Evolutionary conservation across 2,888 invertebrate genomes (phyloP).

Genomic region (Pimpla rufipes): DNA sequence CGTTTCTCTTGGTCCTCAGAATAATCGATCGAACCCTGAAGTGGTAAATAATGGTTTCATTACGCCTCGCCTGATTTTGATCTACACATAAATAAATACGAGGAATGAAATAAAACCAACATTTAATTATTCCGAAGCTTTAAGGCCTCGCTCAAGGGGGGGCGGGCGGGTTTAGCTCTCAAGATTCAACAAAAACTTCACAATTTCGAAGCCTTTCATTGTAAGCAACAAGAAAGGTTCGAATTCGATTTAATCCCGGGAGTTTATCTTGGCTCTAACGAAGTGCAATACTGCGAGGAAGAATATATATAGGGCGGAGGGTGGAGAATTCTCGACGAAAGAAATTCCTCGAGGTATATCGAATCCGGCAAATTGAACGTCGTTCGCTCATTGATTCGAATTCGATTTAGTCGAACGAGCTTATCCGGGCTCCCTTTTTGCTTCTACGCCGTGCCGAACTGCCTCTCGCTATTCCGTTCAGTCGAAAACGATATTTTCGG

Average conservation of each 20-base stretch:
- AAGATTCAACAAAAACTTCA: slow-evolving; percentile 6
- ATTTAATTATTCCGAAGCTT: background rate
- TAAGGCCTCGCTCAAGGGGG: background rate
- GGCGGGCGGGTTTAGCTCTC: background rate
- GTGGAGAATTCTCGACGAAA: background rate
- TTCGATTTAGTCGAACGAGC: slow-evolving; percentile 34
- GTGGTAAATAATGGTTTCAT: no score
- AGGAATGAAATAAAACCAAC: background rate
- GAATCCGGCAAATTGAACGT: slow-evolving; percentile 22
- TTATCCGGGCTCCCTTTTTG: slow-evolving; percentile 3
- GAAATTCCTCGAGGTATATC: slow-evolving; percentile 13
- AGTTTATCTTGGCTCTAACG: background rate
- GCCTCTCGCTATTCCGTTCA: background rate
- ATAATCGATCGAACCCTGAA: no score
- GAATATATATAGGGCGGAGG: background rate
- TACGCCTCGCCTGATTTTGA: background rate
- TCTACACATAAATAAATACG: background rate
- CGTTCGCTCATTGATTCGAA: slow-evolving; percentile 25
- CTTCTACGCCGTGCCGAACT: background rate
- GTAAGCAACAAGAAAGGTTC: background rate
- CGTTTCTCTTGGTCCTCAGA: no score
- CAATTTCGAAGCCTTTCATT: background rate
- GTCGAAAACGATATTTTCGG: background rate
- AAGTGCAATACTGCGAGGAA: slow-evolving; percentile 4
- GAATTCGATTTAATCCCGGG: slow-evolving; percentile 18